Percentiles rank a stretch among this genome's conserved stretches.
Conservation (phyloP, 2,113 vertebrate species). For the Anseranas semipalmata region DNA sequence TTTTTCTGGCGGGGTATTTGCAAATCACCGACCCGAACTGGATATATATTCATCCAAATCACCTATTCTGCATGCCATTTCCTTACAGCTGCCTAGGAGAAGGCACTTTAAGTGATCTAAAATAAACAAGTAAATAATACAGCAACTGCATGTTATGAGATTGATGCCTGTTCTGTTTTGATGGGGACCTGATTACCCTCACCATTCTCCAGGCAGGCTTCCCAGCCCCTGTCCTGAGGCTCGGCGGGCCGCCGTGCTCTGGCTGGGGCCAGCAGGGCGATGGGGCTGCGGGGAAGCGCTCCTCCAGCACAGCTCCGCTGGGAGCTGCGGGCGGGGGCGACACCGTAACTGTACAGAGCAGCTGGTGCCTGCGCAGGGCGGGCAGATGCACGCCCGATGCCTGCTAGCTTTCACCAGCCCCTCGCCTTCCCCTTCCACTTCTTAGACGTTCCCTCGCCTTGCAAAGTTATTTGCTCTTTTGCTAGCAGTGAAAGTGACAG, state of each 20-base stretch:
- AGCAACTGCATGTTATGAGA: background rate
- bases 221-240: background rate
- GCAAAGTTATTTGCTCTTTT: background rate
- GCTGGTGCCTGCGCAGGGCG: background rate
- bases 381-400: background rate
- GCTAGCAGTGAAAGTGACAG: background rate
- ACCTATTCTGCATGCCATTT: background rate
- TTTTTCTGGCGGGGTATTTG: background rate
- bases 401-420: background rate
- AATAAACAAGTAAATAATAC: background rate
- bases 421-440: background rate
- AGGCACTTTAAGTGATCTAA: background rate
- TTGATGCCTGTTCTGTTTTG: background rate
- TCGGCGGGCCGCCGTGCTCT: background rate
- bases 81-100: background rate
- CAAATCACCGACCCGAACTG: background rate
- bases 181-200: background rate
- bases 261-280: background rate
- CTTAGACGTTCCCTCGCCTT: background rate
- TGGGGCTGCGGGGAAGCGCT: fast-evolving
- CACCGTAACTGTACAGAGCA: background rate
- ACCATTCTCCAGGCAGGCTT: background rate
- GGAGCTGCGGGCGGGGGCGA: too few relatives aligned
- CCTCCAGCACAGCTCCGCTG: fast-evolving
- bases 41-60: background rate